Percentiles rank a stretch among this genome's conserved stretches.
Evolutionary conservation across 2,113 vertebrate genomes (phyloP).

Genomic region (Catharus fuscescens): DNA sequence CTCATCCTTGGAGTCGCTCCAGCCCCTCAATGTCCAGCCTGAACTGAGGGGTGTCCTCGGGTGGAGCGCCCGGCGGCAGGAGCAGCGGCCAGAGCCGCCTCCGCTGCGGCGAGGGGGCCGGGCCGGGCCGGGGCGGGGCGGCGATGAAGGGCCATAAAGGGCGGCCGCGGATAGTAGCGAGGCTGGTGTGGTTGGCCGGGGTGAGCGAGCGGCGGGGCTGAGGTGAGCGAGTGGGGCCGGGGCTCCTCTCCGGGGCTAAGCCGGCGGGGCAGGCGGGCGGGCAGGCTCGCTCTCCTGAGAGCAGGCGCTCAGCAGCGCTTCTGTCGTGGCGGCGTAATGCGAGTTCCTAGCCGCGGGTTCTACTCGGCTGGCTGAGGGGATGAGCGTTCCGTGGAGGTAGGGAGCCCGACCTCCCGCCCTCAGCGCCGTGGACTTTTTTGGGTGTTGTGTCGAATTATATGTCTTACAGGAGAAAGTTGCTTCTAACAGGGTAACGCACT

Average conservation of each 20-base stretch:
- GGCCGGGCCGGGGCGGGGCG: neutral
- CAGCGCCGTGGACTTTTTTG: accelerated
- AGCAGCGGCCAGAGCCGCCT: too few species aligned
- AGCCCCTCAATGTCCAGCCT: neutral
- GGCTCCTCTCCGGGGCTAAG: neutral
- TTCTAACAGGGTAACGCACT: accelerated
- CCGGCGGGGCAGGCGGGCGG: too few species aligned
- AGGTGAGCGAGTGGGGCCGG: neutral
- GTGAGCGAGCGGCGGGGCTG: neutral
- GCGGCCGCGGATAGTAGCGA: accelerated
- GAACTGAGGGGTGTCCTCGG: neutral
- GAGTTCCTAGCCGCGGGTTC: too few species aligned
- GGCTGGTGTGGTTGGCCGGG: neutral
- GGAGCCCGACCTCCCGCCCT: neutral
- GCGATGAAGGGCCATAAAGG: neutral
- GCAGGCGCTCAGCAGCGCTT: neutral
- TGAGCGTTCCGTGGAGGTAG: neutral
- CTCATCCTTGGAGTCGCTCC: neutral
- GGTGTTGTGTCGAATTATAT: accelerated
- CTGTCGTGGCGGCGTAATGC: accelerated
- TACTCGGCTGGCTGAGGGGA: neutral
- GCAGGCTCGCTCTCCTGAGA: too few species aligned
- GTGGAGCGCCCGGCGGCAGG: too few species aligned
- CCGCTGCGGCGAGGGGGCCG: too few species aligned
- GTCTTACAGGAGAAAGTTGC: accelerated